These are phyloP conservation scores for Habroteleia sp. DNA, from an alignment of 2,888 invertebrate genomes.

Conservation along the genomic window DNA sequence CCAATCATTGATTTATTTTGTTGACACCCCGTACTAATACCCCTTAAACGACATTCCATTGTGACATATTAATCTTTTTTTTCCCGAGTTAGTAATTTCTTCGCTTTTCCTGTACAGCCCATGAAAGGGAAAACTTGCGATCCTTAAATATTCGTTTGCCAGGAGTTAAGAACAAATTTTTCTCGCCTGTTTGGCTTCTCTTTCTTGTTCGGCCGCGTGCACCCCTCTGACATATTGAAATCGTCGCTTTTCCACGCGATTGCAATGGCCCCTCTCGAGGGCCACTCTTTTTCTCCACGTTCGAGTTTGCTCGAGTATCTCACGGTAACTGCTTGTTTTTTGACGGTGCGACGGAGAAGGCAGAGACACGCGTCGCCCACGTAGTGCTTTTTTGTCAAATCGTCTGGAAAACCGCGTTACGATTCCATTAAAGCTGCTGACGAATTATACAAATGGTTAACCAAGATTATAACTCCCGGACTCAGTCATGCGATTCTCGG, in stretches of 20 bases:
- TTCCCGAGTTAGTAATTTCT: neutral
- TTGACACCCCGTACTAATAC: too few relatives aligned
- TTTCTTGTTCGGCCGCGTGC: conserved; percentile 44
- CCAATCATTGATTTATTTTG: too few relatives aligned
- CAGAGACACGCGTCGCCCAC: conserved; percentile 71
- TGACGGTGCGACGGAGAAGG: conserved; percentile 51
- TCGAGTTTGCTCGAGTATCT: conserved; percentile 64
- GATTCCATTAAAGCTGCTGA: conserved; percentile 75
- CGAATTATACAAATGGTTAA: conserved; percentile 79
- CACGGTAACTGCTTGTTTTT: conserved; percentile 62
- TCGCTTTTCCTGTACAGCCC: conserved; percentile 27
- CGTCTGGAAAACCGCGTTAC: conserved; percentile 76
- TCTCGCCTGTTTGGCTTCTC: conserved; percentile 34
- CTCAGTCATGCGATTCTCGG: conserved; percentile 37
- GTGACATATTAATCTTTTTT: conserved; percentile 12
- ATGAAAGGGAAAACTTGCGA: conserved; percentile 49
- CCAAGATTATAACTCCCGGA: conserved; percentile 38
- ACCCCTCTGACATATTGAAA: conserved; percentile 69
- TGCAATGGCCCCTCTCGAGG: conserved; percentile 67
- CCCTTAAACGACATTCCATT: conserved; percentile 19
- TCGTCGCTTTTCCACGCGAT: conserved; percentile 75
- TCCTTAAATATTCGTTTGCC: conserved; percentile 47
- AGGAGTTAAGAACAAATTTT: conserved; percentile 23
- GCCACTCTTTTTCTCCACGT: conserved; percentile 52
- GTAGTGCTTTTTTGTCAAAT: conserved; percentile 78